Evolutionary conservation across 2,113 vertebrate genomes (phyloP), one percentile per base, ranked within the genome.

Genomic region (Geococcyx californianus): DNA sequence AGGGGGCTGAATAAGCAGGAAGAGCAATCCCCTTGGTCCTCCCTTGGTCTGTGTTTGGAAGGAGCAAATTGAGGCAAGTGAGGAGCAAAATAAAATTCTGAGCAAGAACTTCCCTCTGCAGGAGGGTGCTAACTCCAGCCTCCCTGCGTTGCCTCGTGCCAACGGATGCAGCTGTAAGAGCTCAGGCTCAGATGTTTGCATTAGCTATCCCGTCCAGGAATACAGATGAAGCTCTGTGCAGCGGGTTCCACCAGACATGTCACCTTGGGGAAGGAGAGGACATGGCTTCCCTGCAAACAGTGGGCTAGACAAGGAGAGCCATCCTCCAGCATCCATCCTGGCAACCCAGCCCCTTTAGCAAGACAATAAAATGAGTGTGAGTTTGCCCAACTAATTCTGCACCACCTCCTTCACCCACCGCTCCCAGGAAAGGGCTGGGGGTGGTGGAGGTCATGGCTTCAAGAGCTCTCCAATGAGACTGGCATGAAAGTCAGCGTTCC

Each of bases 401-500:
- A 55, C 44, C 42, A 54, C 42, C 31, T 38, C 44, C 36, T 68
- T 67, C 1, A 0, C 20, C 52, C 8, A 1, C 25, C 1, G 0
- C 69, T 56, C 24, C 47, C 47, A 51, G 40, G 20, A 56, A 51
- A 31, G 20, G 63, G 16, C 54, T 4, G 13, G 19, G 28, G 6
- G 23, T 9, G 29, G 26, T 38, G 45, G 45, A 29, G 8, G 29
- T 23, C 38, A 26, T n/a, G 17, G 34, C 29, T 72, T 70, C 60
- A 66, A 87, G 47, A 70, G 52, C 7, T 60, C 36, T 44, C 54
- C 40, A 67, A 60, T 25, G 54, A 24, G 11, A 49, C 40, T 15
- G 34, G 33, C 16, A 31, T 16, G 42, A 56, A 64, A n/a, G 21
- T 4, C 28, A 47, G 23, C 23, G 44, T 51, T 91, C 68, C 24